Evolutionary conservation across 2,888 invertebrate genomes (phyloP).

Genomic region (Perizoma affinitatum): DNA sequence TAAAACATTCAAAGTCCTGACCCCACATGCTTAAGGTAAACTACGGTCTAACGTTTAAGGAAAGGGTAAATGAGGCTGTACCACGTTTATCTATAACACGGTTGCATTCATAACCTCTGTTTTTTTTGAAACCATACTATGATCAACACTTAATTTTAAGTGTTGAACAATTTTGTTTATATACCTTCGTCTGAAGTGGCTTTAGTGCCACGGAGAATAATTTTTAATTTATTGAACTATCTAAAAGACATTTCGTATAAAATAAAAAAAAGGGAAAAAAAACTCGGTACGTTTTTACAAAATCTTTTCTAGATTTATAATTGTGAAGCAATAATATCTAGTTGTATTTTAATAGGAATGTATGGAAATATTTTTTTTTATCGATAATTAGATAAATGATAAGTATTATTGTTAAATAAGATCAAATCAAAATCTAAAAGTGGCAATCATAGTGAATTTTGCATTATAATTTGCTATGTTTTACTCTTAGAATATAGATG

Average conservation of each 20-base stretch:
- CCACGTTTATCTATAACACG: background rate
- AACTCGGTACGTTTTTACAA: no score
- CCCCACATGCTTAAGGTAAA: no score
- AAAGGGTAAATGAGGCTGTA: no score
- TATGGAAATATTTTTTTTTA: conserved; percentile 16
- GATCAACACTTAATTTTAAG: conserved; percentile 43
- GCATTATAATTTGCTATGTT: no score
- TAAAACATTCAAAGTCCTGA: no score
- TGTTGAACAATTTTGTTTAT: conserved; percentile 56
- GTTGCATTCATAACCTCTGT: no score
- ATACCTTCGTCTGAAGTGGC: conserved; percentile 22
- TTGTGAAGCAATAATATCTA: conserved; percentile 26
- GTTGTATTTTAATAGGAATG: conserved; percentile 13
- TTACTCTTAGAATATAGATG: no score
- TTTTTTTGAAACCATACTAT: conserved; percentile 33
- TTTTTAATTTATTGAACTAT: conserved; percentile 22
- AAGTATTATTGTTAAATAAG: conserved; percentile 32
- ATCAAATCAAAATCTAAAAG: conserved; percentile 12
- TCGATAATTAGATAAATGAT: conserved; percentile 30
- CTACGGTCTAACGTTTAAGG: no score
- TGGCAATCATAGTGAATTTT: background rate
- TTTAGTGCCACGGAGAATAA: conserved; percentile 29
- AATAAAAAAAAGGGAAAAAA: background rate
- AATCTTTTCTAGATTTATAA: conserved; percentile 13
- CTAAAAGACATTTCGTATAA: conserved; percentile 24